These are phyloP conservation scores for Scomber scombrus DNA, from an alignment of 2,113 vertebrate species.

Conservation along the genomic window DNA sequence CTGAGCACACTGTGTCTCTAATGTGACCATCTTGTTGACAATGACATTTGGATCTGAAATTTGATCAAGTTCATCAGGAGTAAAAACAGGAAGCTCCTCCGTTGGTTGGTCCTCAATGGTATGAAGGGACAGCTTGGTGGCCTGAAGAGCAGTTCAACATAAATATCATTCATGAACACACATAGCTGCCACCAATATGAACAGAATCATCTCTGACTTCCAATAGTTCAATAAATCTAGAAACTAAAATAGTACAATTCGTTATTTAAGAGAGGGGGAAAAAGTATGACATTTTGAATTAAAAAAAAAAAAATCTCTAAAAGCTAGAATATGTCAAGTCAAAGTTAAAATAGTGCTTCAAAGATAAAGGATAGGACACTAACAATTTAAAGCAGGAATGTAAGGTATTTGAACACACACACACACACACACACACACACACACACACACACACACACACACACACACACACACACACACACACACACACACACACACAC, in stretches of 20 bases:
- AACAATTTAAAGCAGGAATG: too few species aligned
- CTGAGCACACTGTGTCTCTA: constrained; percentile 90
- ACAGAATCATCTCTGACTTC: too few species aligned
- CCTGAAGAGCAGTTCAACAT: constrained; percentile 75
- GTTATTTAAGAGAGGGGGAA: neutral
- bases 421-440: constrained; percentile 76
- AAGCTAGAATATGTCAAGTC: too few species aligned
- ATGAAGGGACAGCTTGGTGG: constrained; percentile 89
- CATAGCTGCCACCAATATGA: neutral
- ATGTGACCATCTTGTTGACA: constrained; percentile 89
- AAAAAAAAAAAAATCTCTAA: too few species aligned
- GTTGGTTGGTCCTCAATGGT: constrained; percentile 84
- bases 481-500: constrained; percentile 65
- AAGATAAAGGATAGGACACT: too few species aligned
- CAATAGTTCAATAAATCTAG: too few species aligned
- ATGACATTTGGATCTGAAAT: constrained; percentile 87
- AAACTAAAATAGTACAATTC: too few species aligned
- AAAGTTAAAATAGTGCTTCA: too few species aligned
- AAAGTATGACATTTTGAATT: too few species aligned
- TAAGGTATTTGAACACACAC: too few species aligned
- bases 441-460: constrained; percentile 84
- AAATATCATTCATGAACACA: neutral
- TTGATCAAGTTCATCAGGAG: constrained; percentile 84
- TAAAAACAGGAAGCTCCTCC: constrained; percentile 85
- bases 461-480: constrained; percentile 84